A percentile compares a stretch with the other conserved stretches of the same genome.
phyloP scores from a whole-genome alignment of 1,140 invertebrate genomes.

The Cecropterus lyciades region DNA sequence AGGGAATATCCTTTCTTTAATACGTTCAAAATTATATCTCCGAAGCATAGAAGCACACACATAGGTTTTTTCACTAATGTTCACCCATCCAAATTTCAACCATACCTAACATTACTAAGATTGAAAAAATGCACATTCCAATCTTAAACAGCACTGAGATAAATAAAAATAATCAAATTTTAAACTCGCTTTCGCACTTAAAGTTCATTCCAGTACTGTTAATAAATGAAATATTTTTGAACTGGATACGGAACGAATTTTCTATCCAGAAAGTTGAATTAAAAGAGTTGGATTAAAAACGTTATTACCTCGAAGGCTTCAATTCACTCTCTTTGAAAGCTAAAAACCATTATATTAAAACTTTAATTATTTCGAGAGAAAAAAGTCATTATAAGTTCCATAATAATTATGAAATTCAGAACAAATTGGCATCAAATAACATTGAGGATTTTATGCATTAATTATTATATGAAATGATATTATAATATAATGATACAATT shows the following conservation, averaged over 20 bases:
- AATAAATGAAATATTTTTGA: constrained; percentile 7
- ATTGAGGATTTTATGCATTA: neutral
- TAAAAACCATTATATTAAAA: constrained; percentile 8
- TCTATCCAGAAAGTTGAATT: neutral
- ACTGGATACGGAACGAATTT: constrained; percentile 5
- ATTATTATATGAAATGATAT: constrained; percentile 1
- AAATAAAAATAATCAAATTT: no score
- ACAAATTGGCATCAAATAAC: constrained; percentile 3
- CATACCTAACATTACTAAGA: no score
- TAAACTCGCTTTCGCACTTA: no score
- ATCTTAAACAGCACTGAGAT: no score
- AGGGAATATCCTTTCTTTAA: no score
- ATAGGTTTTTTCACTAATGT: no score
- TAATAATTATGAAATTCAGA: constrained; percentile 1
- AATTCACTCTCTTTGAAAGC: constrained; percentile 10
- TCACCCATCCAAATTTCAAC: no score
- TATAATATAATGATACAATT: constrained; percentile 2
- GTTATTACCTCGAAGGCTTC: constrained; percentile 4
- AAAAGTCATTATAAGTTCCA: neutral
- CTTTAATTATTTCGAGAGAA: constrained; percentile 5
- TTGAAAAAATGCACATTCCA: no score
- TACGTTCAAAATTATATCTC: no score
- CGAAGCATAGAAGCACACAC: no score
- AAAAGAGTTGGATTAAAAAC: constrained; percentile 21
- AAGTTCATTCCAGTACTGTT: no score